A percentile compares a stretch with the other conserved stretches of the same genome.
These are phyloP conservation scores for Orycteropus afer DNA, from an alignment of 2,113 vertebrate genomes.

Conservation along the genomic window DNA sequence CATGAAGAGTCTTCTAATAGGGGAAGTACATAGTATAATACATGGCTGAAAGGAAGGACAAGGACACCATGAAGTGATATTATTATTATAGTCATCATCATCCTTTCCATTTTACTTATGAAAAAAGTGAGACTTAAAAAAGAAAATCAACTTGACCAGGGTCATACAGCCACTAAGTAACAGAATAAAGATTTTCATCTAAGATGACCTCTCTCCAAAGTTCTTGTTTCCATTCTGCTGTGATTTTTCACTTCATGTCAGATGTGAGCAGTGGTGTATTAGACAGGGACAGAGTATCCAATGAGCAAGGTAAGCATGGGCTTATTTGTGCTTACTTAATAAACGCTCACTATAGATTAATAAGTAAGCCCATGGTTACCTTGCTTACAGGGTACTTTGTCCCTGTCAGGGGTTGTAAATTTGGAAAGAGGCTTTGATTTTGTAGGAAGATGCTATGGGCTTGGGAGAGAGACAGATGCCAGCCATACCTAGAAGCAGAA, in stretches of 20 bases:
- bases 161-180: background rate
- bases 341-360: too few species aligned
- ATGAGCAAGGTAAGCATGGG: too few species aligned
- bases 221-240: background rate
- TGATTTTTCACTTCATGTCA: background rate
- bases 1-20: background rate
- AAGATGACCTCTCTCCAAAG: background rate
- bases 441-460: too few species aligned
- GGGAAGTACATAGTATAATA: background rate
- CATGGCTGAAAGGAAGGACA: background rate
- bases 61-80: background rate
- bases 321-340: too few species aligned
- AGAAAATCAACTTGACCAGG: background rate
- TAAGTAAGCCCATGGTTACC: too few species aligned
- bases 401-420: too few species aligned
- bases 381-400: too few species aligned
- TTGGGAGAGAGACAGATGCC: too few species aligned
- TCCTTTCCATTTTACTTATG: background rate
- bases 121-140: background rate
- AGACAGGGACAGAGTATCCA: too few species aligned
- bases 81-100: background rate
- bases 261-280: background rate
- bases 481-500: too few species aligned
- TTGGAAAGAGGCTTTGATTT: too few species aligned
- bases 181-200: conserved; percentile 3